Conservation (phyloP, 2,888 invertebrate genomes). For the Spodoptera picta region DNA sequence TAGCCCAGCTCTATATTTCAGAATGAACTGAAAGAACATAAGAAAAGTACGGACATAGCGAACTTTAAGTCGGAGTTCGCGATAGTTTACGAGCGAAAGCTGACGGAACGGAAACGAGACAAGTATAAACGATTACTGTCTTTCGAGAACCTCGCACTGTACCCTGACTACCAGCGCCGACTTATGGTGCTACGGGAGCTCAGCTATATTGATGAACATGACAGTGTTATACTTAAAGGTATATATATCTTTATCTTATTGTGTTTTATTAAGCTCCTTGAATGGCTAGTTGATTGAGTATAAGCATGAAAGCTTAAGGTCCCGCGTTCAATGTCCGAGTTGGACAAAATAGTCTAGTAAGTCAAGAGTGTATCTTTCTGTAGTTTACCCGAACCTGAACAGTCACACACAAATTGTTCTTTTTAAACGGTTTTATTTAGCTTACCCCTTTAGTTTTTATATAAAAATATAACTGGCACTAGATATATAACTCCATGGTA, state of each 20-base stretch:
- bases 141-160: conserved; percentile 94
- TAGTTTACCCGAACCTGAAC: no score
- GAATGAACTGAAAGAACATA: conserved; percentile 82
- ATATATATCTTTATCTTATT: conserved; percentile 1
- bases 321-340: no score
- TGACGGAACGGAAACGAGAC: conserved; percentile 91
- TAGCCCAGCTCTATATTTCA: conserved; percentile 59
- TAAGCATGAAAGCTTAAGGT: no score
- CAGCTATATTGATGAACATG: conserved; percentile 89
- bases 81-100: conserved; percentile 92
- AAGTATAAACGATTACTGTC: conserved; percentile 93
- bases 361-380: no score
- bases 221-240: conserved; percentile 83
- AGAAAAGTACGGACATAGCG: conserved; percentile 92
- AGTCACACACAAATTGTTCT: no score
- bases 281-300: no score
- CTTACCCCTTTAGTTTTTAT: no score
- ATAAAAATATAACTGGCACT: no score
- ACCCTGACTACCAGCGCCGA: conserved; percentile 96
- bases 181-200: conserved; percentile 92
- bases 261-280: no score
- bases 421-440: no score
- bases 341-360: no score
- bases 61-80: conserved; percentile 94
- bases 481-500: no score